Conservation (phyloP, 2,113 vertebrate genomes). For the Collichthys lucidus region DNA sequence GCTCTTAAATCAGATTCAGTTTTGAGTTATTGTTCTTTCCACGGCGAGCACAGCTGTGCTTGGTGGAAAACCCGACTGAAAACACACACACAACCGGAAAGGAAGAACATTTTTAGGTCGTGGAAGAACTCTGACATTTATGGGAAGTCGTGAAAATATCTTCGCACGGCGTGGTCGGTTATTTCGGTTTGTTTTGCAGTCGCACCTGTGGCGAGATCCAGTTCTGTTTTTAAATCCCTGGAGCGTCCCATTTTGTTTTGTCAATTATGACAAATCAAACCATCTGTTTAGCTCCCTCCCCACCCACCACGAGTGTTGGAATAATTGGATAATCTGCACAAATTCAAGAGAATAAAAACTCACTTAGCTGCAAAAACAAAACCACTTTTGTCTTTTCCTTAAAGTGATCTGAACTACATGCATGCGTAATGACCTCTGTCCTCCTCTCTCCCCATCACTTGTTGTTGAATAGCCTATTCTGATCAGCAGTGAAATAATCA, state of each 20-base stretch:
- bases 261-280: not conserved
- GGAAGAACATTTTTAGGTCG: constrained; percentile 15
- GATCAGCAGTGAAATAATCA: constrained; percentile 61
- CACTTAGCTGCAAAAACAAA: not conserved
- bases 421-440: constrained; percentile 31
- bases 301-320: not conserved
- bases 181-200: not conserved
- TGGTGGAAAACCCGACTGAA: not conserved
- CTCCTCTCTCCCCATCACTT: constrained; percentile 44
- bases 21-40: not conserved
- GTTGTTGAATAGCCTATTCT: constrained; percentile 58
- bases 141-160: constrained; percentile 14
- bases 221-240: not conserved
- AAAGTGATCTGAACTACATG: constrained; percentile 1
- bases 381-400: not conserved
- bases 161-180: not conserved
- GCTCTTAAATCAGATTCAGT: not conserved
- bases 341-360: not conserved
- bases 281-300: not conserved
- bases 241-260: not conserved
- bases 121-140: not conserved
- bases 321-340: not conserved
- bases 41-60: not conserved
- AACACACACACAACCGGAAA: not conserved
- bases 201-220: not conserved